Evolutionary conservation across 2,113 vertebrate genomes (phyloP).

Genomic region (Cyanoramphus novaezelandiae): DNA sequence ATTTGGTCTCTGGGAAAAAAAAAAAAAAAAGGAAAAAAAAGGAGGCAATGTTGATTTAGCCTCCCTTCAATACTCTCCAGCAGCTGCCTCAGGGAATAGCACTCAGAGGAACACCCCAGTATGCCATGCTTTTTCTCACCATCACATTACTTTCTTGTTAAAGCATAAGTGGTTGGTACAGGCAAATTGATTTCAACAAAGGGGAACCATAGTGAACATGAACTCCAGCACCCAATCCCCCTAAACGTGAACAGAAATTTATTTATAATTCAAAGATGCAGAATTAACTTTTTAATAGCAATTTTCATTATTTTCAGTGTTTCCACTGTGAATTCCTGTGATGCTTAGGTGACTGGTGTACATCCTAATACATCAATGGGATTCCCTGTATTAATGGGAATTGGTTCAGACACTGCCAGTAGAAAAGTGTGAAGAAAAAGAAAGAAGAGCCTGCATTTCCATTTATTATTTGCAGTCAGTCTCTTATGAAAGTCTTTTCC

Average conservation of each 20-base stretch:
- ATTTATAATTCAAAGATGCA: neutral
- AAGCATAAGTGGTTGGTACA: slow-evolving; percentile 39
- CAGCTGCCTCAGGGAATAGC: slow-evolving; percentile 53
- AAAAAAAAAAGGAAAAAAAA: too few species aligned
- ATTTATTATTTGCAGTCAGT: neutral
- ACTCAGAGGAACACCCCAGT: slow-evolving; percentile 47
- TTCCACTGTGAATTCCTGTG: neutral
- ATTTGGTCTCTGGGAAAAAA: neutral
- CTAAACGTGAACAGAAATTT: neutral
- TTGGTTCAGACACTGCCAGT: neutral
- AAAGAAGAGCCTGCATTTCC: neutral
- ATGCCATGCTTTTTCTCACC: slow-evolving; percentile 59
- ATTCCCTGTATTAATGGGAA: neutral
- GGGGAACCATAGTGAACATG: slow-evolving; percentile 13
- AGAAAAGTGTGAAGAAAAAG: neutral
- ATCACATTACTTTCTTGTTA: slow-evolving; percentile 50
- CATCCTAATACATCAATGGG: neutral
- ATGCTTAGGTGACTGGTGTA: neutral
- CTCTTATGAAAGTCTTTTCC: neutral
- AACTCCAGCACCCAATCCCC: neutral
- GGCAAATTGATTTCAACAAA: slow-evolving; percentile 62
- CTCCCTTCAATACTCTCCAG: slow-evolving; percentile 7
- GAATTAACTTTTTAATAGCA: neutral
- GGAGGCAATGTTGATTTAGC: slow-evolving; percentile 17
- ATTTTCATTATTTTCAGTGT: neutral